Conservation (phyloP, 2,888 invertebrate genomes). For the Calameuta idolon region DNA sequence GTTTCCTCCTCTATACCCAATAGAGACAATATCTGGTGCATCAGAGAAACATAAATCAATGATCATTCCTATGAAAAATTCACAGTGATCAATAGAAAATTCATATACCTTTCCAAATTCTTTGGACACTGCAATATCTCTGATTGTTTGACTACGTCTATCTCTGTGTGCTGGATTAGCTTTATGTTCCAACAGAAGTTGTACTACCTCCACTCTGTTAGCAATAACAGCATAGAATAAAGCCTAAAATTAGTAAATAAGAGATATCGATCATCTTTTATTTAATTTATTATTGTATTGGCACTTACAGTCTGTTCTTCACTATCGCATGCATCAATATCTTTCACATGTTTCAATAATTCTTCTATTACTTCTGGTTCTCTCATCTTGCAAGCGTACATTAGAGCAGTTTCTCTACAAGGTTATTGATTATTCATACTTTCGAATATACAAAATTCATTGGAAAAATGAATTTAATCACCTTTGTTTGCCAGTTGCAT, state of each 20-base stretch:
- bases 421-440: constrained; percentile 7
- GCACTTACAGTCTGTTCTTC: constrained; percentile 75
- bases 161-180: constrained; percentile 70
- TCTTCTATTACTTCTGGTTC: constrained; percentile 69
- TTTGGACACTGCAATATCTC: constrained; percentile 71
- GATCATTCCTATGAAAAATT: too few relatives aligned
- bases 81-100: too few relatives aligned
- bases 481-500: constrained; percentile 69
- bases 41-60: constrained; percentile 12
- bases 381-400: constrained; percentile 73
- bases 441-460: not conserved
- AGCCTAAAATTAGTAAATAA: constrained; percentile 67
- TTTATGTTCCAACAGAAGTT: constrained; percentile 70
- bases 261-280: not conserved
- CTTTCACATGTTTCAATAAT: constrained; percentile 69
- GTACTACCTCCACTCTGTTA: constrained; percentile 70
- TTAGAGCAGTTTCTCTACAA: constrained; percentile 74
- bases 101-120: constrained; percentile 68
- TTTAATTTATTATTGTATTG: not conserved
- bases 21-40: constrained; percentile 41
- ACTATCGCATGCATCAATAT: constrained; percentile 72
- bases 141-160: constrained; percentile 67
- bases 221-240: constrained; percentile 74
- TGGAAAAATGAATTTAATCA: constrained; percentile 24
- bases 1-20: constrained; percentile 33